Evolutionary conservation across 2,113 vertebrate genomes (phyloP).

Genomic region (Vicugna pacos): DNA sequence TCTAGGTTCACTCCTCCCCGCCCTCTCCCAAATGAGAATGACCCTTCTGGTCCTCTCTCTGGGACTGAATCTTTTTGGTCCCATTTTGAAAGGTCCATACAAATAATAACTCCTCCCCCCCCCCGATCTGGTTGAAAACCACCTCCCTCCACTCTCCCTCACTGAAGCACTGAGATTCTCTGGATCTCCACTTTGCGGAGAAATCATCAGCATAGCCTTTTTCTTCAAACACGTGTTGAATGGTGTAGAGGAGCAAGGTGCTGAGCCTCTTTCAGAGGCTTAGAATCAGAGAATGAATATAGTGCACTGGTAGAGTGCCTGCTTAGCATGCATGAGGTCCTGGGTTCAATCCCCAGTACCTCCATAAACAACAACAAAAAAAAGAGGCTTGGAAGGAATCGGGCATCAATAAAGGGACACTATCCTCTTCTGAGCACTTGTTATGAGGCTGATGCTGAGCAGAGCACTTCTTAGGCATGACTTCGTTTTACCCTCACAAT

Average conservation of each 20-base stretch:
- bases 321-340: no score
- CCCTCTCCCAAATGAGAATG: not conserved
- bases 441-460: not conserved
- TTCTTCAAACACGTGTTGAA: not conserved
- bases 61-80: not conserved
- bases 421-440: not conserved
- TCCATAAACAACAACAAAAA: not conserved
- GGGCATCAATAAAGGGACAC: not conserved
- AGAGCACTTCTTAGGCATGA: not conserved
- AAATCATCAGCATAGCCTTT: not conserved
- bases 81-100: not conserved
- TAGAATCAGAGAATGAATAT: no score
- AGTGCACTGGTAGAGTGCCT: no score
- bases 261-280: not conserved
- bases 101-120: not conserved
- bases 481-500: not conserved
- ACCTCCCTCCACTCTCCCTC: not conserved
- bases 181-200: not conserved
- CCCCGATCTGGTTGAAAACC: not conserved
- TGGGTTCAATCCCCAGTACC: no score
- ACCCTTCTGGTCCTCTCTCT: not conserved
- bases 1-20: not conserved
- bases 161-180: not conserved
- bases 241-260: not conserved
- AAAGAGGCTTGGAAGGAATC: not conserved